Base-by-base conservation (phyloP, 1,140 invertebrate genomes). In the Telenomus remus region DNA sequence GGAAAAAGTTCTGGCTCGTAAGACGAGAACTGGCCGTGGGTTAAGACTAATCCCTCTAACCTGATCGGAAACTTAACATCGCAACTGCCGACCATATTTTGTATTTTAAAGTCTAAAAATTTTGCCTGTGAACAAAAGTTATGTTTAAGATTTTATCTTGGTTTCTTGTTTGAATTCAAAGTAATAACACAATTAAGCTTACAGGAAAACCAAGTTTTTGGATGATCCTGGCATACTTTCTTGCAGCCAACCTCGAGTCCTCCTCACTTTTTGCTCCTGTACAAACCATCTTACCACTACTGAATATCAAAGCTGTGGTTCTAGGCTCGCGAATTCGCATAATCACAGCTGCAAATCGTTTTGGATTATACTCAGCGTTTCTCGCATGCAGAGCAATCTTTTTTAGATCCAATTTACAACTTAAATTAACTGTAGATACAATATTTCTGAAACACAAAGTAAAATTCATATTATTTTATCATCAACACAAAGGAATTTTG, bases 291-390 rank as follows among this genome's bases (percentile, higher is more conserved):
- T 99, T 99, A 0, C 98, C 98, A 42, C 98, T 99, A 81, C 97
- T 98, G 84, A 99, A 99, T 77, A 99, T 99, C 9, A 99, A 88
- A 10, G 98, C 98, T 15, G 98, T 99, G 1, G 98, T 99, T 78
- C 98, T 89, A 0, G 98, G 98, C 85, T 99, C 97, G 85, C 98
- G 90, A 82, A 99, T 99, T 84, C 98, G 91, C 98, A 99, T 99
- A 57, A 99, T 99, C 0, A 99, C 98, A 69, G 98, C 98, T 49
- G 98, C 98, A 92, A 99, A 99, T 86, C 98, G 94, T 89, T 99
- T 99, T 19, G 98, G 98, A 89, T 99, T 99, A 82, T 99, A 99
- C 89, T 99, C 98, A 10, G 98, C 98, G 91, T 99, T 99, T 87
- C 98, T 92, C 0, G 98, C 98, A 88, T 99, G 97, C 1, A 99